These are phyloP conservation scores for Morone chrysops DNA, from an alignment of 2,113 vertebrate species.

Conservation along the genomic window DNA sequence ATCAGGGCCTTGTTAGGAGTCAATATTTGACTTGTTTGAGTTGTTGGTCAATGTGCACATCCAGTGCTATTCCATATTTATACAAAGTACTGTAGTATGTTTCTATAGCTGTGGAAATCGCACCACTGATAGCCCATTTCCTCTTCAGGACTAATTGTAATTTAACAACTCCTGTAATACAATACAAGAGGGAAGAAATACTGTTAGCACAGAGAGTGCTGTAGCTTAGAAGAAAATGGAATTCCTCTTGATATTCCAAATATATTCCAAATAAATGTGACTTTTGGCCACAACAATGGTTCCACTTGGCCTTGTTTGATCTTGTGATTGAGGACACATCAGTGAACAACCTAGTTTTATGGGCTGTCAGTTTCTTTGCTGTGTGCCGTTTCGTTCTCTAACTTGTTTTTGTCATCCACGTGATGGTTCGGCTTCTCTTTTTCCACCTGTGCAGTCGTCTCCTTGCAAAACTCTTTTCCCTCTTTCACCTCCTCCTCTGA, in stretches of 20 bases:
- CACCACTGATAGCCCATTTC: background rate
- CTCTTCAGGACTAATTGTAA: background rate
- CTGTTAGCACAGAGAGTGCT: background rate
- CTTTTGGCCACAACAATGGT: background rate
- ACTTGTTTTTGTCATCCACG: background rate
- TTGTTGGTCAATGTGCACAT: background rate
- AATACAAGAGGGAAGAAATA: background rate
- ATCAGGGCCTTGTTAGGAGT: fast-evolving
- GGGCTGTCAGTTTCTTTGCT: background rate
- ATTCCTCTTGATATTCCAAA: background rate
- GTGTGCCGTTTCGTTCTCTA: background rate
- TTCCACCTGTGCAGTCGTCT: background rate
- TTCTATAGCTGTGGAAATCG: background rate
- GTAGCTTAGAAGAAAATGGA: background rate
- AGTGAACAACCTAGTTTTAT: background rate
- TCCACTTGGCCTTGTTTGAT: background rate
- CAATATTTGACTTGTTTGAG: background rate
- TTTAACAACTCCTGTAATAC: background rate
- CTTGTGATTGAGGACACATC: background rate
- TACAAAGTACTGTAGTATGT: background rate
- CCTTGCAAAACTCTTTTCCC: background rate
- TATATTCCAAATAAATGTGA: background rate
- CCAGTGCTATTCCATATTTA: background rate
- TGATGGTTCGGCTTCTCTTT: conserved; percentile 3
- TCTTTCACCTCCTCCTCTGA: conserved; percentile 11